These are phyloP conservation scores for Sprattus sprattus DNA, from an alignment of 2,113 vertebrate genomes.

Conservation along the genomic window DNA sequence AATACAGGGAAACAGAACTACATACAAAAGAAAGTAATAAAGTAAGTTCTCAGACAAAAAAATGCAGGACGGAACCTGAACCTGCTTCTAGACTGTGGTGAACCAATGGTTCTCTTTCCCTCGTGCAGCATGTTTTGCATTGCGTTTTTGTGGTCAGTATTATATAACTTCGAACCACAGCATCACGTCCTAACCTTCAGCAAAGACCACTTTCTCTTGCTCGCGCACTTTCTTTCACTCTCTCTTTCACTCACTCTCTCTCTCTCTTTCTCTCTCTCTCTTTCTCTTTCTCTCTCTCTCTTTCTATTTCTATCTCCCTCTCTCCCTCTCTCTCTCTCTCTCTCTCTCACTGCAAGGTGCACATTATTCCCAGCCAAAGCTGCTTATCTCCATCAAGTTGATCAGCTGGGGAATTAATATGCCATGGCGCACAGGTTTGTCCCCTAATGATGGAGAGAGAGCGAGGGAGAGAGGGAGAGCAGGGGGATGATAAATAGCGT, in stretches of 20 bases:
- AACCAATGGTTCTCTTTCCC: neutral
- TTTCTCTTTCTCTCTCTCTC: neutral
- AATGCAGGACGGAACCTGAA: neutral
- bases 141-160: neutral
- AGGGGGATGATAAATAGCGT: neutral
- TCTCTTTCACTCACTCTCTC: neutral
- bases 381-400: slow-evolving; percentile 3
- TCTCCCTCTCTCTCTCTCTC: too few relatives aligned
- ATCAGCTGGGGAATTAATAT: neutral
- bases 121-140: neutral
- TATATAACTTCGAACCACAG: neutral
- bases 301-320: neutral
- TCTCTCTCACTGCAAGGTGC: neutral
- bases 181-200: neutral
- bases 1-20: neutral
- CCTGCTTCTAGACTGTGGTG: neutral
- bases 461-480: neutral
- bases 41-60: neutral
- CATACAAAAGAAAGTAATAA: neutral
- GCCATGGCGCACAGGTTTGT: slow-evolving; percentile 13
- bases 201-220: neutral
- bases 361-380: slow-evolving; percentile 19
- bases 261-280: too few relatives aligned
- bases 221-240: too few relatives aligned
- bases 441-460: neutral